Percentiles rank a stretch among this genome's conserved stretches.
Conservation (phyloP, 2,797 vertebrate genomes). For the Lagorchestes hirsutus region DNA sequence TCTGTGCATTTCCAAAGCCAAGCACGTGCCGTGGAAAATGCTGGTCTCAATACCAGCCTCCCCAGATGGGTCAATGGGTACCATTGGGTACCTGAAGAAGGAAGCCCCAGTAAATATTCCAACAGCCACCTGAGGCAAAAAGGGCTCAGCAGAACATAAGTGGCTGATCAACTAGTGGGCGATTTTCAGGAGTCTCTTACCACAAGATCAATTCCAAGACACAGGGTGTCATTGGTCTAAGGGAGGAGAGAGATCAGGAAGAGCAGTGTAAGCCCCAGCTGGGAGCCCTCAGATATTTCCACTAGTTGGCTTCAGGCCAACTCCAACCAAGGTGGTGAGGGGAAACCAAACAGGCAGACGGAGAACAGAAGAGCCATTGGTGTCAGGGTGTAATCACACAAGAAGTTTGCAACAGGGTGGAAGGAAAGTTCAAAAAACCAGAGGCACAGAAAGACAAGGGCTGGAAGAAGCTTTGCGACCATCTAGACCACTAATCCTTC, state of each 20-base stretch:
- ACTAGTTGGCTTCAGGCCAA: background rate
- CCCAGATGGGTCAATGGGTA: background rate
- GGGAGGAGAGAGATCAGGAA: background rate
- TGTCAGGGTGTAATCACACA: background rate
- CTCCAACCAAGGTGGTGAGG: background rate
- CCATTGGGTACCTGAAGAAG: background rate
- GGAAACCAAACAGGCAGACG: background rate
- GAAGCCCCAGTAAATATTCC: background rate
- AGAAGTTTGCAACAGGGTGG: background rate
- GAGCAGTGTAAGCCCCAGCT: background rate
- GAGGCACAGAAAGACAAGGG: background rate
- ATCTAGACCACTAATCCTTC: background rate
- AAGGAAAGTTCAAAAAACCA: background rate
- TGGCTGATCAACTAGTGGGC: background rate
- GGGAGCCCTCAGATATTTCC: background rate
- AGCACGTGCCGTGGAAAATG: background rate
- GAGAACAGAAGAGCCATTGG: background rate
- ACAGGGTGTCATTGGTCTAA: background rate
- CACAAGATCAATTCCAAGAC: background rate
- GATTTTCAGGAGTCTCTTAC: background rate
- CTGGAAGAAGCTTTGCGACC: background rate
- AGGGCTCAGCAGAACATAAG: background rate
- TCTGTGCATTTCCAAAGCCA: background rate
- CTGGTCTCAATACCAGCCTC: background rate
- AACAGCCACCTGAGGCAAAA: background rate